Percentiles rank a stretch among this genome's conserved stretches.
phyloP scores from a whole-genome alignment of 1,140 invertebrate genomes.

The Yoshiicerus persimilis region DNA sequence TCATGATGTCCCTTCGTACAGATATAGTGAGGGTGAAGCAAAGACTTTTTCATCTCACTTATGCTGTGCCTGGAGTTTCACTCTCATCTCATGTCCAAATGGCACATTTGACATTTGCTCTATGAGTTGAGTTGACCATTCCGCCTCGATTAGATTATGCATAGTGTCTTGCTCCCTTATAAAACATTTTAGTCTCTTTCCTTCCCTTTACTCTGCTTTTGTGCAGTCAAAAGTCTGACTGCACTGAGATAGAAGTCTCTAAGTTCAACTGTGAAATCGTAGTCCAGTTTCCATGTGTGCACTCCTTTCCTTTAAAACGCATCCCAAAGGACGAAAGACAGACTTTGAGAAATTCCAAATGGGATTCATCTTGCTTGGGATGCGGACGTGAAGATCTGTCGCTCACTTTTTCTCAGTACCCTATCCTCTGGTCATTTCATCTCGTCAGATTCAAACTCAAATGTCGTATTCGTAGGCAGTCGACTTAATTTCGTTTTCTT shows the following conservation, averaged over 20 bases:
- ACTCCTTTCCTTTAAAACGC: neutral
- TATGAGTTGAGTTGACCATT: constrained; percentile 20
- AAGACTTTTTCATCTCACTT: neutral
- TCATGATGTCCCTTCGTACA: neutral
- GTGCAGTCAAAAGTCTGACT: too few species aligned
- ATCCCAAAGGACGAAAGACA: neutral
- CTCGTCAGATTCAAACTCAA: neutral
- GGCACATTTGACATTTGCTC: constrained; percentile 6
- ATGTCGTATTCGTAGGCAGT: neutral
- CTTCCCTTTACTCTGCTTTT: neutral
- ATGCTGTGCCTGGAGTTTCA: neutral
- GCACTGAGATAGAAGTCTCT: neutral
- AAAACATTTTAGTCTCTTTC: neutral
- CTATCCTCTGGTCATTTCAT: neutral
- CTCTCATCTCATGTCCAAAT: neutral
- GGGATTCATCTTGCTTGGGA: neutral
- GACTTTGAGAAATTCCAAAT: constrained; percentile 9
- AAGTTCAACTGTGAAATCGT: neutral
- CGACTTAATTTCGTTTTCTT: neutral
- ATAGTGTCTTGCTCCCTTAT: neutral
- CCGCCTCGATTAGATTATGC: constrained; percentile 6
- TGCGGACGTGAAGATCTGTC: neutral
- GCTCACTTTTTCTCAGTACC: neutral
- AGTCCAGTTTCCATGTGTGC: neutral
- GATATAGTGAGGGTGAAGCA: neutral